Percentiles rank a stretch among this genome's conserved stretches.
phyloP scores from a whole-genome alignment of 1,140 invertebrate species.

The Heliothis virescens region DNA sequence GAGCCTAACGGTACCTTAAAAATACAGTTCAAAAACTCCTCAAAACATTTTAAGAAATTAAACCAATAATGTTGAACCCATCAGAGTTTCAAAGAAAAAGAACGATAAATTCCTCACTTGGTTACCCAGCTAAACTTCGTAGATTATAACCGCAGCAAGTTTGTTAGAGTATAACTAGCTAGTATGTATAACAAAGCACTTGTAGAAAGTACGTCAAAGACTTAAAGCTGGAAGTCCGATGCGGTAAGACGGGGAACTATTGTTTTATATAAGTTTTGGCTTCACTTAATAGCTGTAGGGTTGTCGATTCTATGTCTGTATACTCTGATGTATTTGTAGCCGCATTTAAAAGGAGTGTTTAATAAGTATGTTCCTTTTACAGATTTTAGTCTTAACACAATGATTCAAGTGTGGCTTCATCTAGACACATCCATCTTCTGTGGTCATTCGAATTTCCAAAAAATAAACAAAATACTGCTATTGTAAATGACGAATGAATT shows the following conservation, averaged over 20 bases:
- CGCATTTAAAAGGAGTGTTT: not conserved
- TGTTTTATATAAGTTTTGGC: conserved; percentile 29
- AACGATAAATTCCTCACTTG: conserved; percentile 34
- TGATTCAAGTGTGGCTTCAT: no score
- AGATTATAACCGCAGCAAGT: conserved; percentile 37
- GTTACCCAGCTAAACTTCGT: not conserved
- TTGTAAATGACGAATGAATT: no score
- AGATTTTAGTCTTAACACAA: no score
- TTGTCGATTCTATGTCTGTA: not conserved
- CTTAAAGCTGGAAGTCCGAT: conserved; percentile 31
- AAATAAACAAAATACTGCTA: no score
- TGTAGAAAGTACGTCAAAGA: conserved; percentile 19
- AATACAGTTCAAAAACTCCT: conserved; percentile 10
- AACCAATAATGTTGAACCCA: conserved; percentile 27
- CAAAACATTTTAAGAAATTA: conserved; percentile 18
- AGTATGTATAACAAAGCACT: conserved; percentile 33
- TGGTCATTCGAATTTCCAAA: no score
- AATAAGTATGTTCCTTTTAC: not conserved
- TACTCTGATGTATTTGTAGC: not conserved
- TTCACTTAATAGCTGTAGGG: conserved; percentile 5
- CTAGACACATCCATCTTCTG: no score
- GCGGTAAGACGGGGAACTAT: conserved; percentile 29
- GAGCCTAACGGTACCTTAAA: not conserved
- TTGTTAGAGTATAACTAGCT: conserved; percentile 20
- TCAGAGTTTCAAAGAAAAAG: conserved; percentile 2